These are phyloP conservation scores for Anas bahamensis DNA, from an alignment of 2,797 vertebrate species.

Conservation along the genomic window DNA sequence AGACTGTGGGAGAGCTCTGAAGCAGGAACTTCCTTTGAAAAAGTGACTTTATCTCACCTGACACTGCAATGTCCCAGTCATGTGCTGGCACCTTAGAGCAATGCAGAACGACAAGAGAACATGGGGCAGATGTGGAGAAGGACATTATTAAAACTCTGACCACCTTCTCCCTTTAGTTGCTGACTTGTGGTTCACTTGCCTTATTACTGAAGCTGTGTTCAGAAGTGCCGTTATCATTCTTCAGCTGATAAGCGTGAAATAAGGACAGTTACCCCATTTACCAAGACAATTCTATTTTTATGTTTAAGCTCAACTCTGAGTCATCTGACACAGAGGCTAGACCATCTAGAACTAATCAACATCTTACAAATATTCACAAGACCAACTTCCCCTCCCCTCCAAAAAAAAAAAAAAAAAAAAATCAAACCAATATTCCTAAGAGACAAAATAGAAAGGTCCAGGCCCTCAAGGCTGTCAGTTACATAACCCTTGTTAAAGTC, in stretches of 20 bases:
- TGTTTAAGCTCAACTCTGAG: not conserved
- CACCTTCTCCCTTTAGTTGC: not conserved
- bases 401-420: not conserved
- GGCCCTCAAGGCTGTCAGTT: not conserved
- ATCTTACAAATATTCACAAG: not conserved
- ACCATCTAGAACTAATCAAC: not conserved
- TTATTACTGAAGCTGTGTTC: not conserved
- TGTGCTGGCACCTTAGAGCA: not conserved
- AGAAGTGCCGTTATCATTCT: not conserved
- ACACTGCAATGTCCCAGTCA: not conserved
- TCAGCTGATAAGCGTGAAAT: not conserved
- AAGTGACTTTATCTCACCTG: not conserved
- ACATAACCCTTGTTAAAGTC: not conserved
- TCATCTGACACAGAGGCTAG: not conserved
- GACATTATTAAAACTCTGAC: not conserved
- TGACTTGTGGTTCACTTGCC: not conserved
- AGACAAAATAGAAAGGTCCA: not conserved
- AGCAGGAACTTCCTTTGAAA: not conserved
- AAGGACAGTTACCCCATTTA: not conserved
- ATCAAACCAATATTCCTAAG: not conserved
- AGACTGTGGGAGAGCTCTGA: not conserved
- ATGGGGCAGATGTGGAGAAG: not conserved
- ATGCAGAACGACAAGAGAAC: not conserved
- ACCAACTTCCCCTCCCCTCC: not conserved
- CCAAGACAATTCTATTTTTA: slow-evolving; percentile 31